These are phyloP conservation scores for Epizoanthus rinbou DNA, from an alignment of 92 coral and sea anemone genomes.

Conservation along the genomic window DNA sequence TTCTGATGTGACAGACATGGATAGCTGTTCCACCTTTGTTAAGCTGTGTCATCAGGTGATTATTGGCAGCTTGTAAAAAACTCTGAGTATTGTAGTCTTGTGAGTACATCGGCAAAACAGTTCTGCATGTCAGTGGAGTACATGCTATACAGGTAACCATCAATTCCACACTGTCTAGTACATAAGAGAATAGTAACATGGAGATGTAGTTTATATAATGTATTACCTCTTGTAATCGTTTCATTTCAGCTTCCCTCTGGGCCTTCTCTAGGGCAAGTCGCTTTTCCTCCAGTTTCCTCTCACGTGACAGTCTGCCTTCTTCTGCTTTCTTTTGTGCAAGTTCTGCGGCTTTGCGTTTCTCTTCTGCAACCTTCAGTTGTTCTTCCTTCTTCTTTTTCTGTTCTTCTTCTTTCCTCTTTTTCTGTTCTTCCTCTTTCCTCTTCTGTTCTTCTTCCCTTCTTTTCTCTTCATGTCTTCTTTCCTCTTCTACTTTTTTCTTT, in stretches of 20 bases:
- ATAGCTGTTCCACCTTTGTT: no score
- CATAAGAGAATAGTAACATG: no score
- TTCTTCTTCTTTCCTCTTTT: conserved; percentile 52
- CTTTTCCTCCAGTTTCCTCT: conserved; percentile 58
- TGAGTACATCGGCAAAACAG: no score
- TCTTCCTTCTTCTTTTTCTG: conserved; percentile 52
- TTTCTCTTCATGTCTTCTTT: conserved; percentile 63
- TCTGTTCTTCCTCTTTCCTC: conserved; percentile 39
- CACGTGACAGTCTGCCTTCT: conserved; percentile 50
- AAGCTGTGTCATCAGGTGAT: no score
- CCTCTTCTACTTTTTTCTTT: conserved; percentile 67
- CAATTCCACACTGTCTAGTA: background rate
- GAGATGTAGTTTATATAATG: background rate
- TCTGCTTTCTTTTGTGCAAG: conserved; percentile 60
- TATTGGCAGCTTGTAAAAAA: no score
- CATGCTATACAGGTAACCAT: background rate
- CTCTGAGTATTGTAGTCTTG: no score
- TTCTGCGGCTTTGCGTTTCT: conserved; percentile 72
- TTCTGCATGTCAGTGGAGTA: no score
- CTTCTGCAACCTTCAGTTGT: conserved; percentile 48
- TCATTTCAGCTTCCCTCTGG: conserved; percentile 57
- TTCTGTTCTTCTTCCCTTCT: conserved; percentile 59
- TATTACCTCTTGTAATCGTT: conserved; percentile 75
- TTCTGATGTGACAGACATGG: no score
- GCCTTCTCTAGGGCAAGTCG: conserved; percentile 50